Percentiles rank a stretch among this genome's conserved stretches.
Evolutionary conservation across 1,140 invertebrate genomes (phyloP).

Genomic region (Thaumatotibia leucotreta): DNA sequence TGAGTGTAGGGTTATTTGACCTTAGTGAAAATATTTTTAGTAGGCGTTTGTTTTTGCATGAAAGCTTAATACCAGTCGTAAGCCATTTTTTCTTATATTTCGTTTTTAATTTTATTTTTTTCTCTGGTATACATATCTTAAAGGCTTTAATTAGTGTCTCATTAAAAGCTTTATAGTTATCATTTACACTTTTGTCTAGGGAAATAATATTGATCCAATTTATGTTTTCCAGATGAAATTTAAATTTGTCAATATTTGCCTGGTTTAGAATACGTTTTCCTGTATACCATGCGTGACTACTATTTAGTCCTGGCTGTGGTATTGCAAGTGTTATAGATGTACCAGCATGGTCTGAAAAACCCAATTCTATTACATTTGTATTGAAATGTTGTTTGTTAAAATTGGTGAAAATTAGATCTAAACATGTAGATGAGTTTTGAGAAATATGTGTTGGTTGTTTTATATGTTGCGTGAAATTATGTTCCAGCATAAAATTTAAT

Average conservation of each 20-base stretch:
- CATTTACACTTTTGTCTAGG: neutral
- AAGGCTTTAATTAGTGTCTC: neutral
- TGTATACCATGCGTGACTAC: neutral
- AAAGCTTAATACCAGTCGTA: slow-evolving; percentile 10
- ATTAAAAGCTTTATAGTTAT: neutral
- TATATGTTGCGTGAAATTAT: slow-evolving; percentile 5
- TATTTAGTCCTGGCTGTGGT: neutral
- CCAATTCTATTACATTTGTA: neutral
- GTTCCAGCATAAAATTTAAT: neutral
- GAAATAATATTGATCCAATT: neutral
- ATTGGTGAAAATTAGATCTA: slow-evolving; percentile 7
- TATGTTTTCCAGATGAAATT: too few species aligned
- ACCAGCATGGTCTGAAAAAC: neutral
- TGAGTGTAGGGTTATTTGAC: neutral
- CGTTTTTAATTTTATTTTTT: neutral
- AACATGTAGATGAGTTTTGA: neutral
- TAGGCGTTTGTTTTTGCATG: slow-evolving; percentile 12
- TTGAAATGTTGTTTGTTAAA: neutral
- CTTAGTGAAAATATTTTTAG: neutral
- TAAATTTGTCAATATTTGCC: neutral
- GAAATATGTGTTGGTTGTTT: neutral
- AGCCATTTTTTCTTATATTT: neutral
- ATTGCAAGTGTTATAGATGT: neutral
- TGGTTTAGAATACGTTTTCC: neutral
- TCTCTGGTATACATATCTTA: neutral